Evolutionary conservation across 2,113 vertebrate genomes (phyloP).

Genomic region (Fulica atra): DNA sequence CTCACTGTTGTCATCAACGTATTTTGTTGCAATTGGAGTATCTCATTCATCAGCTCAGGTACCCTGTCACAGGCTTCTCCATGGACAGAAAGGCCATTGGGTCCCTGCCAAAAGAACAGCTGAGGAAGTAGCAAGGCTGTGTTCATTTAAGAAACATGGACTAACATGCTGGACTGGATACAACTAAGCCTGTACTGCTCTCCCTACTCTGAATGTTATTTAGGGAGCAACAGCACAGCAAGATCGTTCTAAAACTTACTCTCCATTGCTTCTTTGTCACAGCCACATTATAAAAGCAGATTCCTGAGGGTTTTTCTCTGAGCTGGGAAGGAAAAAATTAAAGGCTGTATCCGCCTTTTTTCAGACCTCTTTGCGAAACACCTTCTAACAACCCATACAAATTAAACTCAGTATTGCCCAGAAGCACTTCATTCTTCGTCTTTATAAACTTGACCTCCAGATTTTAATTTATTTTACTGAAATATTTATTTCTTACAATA

Average conservation of each 20-base stretch:
- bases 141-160: neutral
- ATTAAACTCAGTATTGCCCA: neutral
- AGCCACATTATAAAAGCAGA: neutral
- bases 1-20: neutral
- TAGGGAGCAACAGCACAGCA: neutral
- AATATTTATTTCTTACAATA: constrained; percentile 25
- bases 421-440: neutral
- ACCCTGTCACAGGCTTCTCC: neutral
- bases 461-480: constrained; percentile 6
- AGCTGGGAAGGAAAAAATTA: neutral
- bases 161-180: neutral
- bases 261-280: neutral
- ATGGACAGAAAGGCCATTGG: neutral
- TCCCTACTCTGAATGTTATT: neutral
- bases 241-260: neutral
- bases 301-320: neutral
- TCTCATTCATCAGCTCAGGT: neutral
- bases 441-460: neutral
- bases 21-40: neutral
- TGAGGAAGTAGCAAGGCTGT: neutral
- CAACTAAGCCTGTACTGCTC: neutral
- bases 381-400: neutral
- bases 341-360: neutral
- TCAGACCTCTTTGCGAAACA: neutral
- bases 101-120: neutral